A percentile compares a stretch with the other conserved stretches of the same genome.
Evolutionary conservation across 2,888 invertebrate species (phyloP).

Genomic region (Phania funesta): DNA sequence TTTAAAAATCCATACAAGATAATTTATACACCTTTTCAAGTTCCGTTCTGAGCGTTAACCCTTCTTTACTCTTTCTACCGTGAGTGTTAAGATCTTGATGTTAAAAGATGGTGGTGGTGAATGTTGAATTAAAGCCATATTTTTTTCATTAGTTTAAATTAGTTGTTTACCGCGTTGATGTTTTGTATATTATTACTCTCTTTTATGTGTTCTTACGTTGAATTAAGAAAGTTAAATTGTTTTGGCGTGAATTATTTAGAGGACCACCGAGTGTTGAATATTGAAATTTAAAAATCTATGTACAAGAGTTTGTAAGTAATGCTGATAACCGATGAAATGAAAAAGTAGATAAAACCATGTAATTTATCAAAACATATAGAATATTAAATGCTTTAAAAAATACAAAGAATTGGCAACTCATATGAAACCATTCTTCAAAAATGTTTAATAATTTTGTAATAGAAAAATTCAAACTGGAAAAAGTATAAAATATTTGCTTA

Average conservation of each 20-base stretch:
- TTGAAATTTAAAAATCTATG: neutral
- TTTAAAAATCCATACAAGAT: no score
- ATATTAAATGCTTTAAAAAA: neutral
- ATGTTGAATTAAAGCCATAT: neutral
- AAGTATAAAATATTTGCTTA: no score
- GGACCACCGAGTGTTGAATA: slow-evolving; percentile 53
- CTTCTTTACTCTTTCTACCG: neutral
- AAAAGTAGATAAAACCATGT: neutral
- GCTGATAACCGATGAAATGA: neutral
- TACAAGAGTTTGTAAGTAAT: neutral
- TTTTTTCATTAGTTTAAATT: neutral
- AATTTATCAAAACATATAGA: neutral
- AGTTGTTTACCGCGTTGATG: neutral
- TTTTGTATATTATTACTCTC: slow-evolving; percentile 1
- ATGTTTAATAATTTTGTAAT: no score
- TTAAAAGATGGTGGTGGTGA: neutral
- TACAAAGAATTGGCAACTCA: neutral
- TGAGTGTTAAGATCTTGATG: neutral
- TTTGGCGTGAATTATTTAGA: slow-evolving; percentile 43
- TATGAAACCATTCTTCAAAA: no score
- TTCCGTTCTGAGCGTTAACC: neutral
- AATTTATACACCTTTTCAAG: no score
- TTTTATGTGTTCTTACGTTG: slow-evolving; percentile 37
- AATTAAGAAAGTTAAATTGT: slow-evolving; percentile 53
- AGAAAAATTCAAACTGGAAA: no score